phyloP scores from a whole-genome alignment of 2,113 vertebrate genomes.

The Muntiacus reevesi region DNA sequence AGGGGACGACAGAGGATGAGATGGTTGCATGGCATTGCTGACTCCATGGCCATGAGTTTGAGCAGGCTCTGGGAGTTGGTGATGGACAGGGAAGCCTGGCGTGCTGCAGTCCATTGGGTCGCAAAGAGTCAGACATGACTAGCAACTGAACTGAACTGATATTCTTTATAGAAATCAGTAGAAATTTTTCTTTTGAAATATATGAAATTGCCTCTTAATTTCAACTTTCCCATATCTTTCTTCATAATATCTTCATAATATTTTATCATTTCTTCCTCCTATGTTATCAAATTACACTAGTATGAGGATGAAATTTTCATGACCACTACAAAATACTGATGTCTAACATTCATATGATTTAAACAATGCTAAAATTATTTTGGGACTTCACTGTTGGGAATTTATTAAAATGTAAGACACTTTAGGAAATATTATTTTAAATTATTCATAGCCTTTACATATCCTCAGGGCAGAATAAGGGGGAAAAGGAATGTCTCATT shows the following conservation, averaged over 20 bases:
- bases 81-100: not conserved
- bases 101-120: fast-evolving
- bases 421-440: constrained; percentile 54
- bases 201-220: not conserved
- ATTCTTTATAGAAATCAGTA: not conserved
- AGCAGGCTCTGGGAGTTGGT: not conserved
- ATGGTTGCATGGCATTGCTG: not conserved
- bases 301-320: not conserved
- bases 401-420: constrained; percentile 46
- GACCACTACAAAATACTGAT: constrained; percentile 21
- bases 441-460: constrained; percentile 51
- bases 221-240: not conserved
- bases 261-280: not conserved
- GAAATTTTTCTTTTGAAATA: constrained; percentile 2
- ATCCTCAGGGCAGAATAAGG: constrained; percentile 37
- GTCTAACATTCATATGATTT: not conserved
- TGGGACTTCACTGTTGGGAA: constrained; percentile 29
- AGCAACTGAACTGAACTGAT: not conserved
- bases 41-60: not conserved
- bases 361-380: constrained; percentile 18
- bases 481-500: constrained; percentile 19
- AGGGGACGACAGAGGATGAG: not conserved
- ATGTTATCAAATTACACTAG: not conserved
- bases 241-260: not conserved
- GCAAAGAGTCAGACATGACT: not conserved